Conservation (phyloP, 2,113 vertebrate species). For the Cyprinodon variegatus region DNA sequence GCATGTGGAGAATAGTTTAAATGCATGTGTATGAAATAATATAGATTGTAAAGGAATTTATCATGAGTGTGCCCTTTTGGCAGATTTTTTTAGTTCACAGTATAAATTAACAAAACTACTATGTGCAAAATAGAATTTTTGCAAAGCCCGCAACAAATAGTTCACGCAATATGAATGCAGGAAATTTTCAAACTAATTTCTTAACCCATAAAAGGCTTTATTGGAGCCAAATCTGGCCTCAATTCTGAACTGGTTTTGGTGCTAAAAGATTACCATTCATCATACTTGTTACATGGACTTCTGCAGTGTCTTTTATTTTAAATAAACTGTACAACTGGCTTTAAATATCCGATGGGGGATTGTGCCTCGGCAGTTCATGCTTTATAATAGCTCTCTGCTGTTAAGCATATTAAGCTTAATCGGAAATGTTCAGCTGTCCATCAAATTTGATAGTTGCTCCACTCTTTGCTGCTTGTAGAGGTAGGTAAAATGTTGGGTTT, state of each 20-base stretch:
- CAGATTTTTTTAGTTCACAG: too few species aligned
- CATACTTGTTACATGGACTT: neutral
- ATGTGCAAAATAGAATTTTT: neutral
- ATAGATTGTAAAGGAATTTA: too few species aligned
- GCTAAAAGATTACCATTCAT: too few species aligned
- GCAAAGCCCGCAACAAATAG: neutral
- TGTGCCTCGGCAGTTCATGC: neutral
- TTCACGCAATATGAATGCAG: too few species aligned
- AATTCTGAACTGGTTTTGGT: too few species aligned
- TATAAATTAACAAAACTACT: neutral
- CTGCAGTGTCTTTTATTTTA: neutral
- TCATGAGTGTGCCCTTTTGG: too few species aligned
- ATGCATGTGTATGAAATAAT: too few species aligned
- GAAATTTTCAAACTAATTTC: neutral
- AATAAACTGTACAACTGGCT: neutral
- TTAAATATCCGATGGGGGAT: too few species aligned
- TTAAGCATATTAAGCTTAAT: neutral
- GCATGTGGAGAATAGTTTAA: too few species aligned
- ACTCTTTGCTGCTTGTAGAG: neutral
- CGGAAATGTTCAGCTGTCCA: neutral
- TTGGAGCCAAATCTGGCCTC: neutral
- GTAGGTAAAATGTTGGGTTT: neutral
- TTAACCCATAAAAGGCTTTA: neutral
- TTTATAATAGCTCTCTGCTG: too few species aligned
- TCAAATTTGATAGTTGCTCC: neutral